Conservation (phyloP, 2,888 invertebrate species). For the Luperina testacea region DNA sequence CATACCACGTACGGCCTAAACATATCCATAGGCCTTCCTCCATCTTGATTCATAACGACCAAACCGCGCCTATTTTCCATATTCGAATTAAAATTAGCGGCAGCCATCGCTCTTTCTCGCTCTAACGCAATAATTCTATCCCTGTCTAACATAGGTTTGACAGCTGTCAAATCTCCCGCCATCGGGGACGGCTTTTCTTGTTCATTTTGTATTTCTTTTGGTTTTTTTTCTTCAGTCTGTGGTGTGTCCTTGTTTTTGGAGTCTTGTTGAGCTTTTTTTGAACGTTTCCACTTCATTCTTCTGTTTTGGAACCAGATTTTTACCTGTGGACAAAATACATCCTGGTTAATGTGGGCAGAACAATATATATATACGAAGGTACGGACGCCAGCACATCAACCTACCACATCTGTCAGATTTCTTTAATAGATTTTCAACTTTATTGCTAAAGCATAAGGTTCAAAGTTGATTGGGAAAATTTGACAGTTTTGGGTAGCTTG, state of each 20-base stretch:
- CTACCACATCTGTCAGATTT: too few species aligned
- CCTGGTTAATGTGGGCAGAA: background rate
- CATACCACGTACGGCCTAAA: slow-evolving; percentile 90
- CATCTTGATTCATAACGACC: slow-evolving; percentile 87
- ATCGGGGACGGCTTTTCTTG: slow-evolving; percentile 80
- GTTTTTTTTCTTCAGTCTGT: slow-evolving; percentile 82
- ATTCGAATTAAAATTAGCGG: slow-evolving; percentile 88
- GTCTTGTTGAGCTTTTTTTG: slow-evolving; percentile 98
- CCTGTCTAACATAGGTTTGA: slow-evolving; percentile 87
- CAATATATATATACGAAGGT: too few species aligned
- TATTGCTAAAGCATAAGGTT: too few species aligned
- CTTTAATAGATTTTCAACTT: too few species aligned
- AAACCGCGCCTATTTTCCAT: slow-evolving; percentile 87
- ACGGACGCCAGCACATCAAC: too few species aligned
- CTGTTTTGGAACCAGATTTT: slow-evolving; percentile 99
- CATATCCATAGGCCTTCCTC: slow-evolving; percentile 85
- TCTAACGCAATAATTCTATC: slow-evolving; percentile 88
- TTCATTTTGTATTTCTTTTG: slow-evolving; percentile 78
- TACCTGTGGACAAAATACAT: slow-evolving; percentile 91
- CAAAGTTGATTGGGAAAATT: too few species aligned
- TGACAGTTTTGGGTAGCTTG: too few species aligned
- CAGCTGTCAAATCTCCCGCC: slow-evolving; percentile 87
- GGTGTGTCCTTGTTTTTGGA: slow-evolving; percentile 91
- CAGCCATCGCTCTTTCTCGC: slow-evolving; percentile 87
- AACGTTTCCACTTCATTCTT: slow-evolving; percentile 99